Base-by-base conservation (phyloP, 2,113 vertebrate species). In the Halcyon malimbica region DNA sequence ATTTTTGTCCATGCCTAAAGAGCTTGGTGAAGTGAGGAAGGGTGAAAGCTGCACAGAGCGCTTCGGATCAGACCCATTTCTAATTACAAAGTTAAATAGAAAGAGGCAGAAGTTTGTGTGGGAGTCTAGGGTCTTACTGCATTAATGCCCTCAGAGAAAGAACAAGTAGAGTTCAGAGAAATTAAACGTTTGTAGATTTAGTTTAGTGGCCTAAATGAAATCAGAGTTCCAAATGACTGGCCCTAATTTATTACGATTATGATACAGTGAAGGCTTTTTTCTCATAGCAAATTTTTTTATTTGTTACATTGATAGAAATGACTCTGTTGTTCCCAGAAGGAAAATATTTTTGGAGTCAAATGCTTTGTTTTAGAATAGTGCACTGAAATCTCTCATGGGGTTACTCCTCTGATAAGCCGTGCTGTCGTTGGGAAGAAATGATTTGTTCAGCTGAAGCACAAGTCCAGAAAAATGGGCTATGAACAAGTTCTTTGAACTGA, bases 251-350 rank as follows among this genome's bases (percentile, higher is more conserved):
- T 92, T 70, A 42, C 23, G 25, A 75, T 92, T 28, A 84, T 90
- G 87, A 85, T 16, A 59, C 17, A 87, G 35, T 16, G 33, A 84
- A 94, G 41, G 33, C 24, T 91, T 95, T 93, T 97, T 88, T 87
- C 94, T 95, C 83, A 67, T 59, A 89, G 67, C 77, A 92, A 94
- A 82, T 86, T n/a, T 94, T 94, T 94, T 23, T 87, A 57, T 92
- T 94, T 93, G n/a, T 91, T 86, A 39, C 68, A 70, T 60, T 83
- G 77, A 85, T 75, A 76, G 14, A 65, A 94, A 93, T 57, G 21
- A 60, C 29, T 31, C 8, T 89, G 39, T 68, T 93, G n/a, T 51
- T 90, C 73, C 62, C 83, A 78, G 73, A 95, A 95, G 54, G 29
- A 95, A 94, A 84, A 78, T 80, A 87, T 80, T 95, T 92, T 83